Evolutionary conservation across 2,888 invertebrate genomes (phyloP).

Genomic region (Hemaris fuciformis): DNA sequence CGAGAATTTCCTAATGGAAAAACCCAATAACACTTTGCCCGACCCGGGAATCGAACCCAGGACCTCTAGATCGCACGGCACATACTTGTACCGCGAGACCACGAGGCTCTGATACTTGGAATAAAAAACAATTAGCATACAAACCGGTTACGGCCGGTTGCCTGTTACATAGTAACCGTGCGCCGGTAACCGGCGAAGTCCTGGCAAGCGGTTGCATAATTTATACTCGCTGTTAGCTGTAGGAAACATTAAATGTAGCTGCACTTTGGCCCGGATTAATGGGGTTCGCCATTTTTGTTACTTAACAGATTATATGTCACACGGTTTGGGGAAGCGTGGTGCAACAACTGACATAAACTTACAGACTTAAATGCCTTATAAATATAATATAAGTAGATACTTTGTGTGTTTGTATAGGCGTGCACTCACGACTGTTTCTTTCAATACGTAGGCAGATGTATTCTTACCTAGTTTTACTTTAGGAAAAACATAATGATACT

Average conservation of each 20-base stretch:
- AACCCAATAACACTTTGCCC: no score
- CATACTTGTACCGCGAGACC: no score
- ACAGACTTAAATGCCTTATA: not conserved
- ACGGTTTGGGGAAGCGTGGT: not conserved
- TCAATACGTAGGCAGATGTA: no score
- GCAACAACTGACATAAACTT: not conserved
- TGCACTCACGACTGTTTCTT: not conserved
- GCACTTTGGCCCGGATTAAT: not conserved
- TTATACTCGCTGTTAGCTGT: slow-evolving; percentile 9
- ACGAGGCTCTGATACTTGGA: no score
- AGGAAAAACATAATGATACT: no score
- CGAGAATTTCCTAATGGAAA: no score
- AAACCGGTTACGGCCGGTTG: not conserved
- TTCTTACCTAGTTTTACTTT: no score
- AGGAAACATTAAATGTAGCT: slow-evolving; percentile 8
- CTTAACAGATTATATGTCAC: not conserved
- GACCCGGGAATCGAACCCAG: no score
- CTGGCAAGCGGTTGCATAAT: slow-evolving; percentile 10
- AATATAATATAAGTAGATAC: no score
- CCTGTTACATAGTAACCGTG: not conserved
- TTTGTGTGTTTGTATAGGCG: not conserved
- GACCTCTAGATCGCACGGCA: no score
- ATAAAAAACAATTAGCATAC: not conserved
- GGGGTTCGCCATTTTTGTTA: slow-evolving; percentile 1
- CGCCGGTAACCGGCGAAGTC: not conserved